Conservation (phyloP, 2,888 invertebrate species). For the Apamea crenata region DNA sequence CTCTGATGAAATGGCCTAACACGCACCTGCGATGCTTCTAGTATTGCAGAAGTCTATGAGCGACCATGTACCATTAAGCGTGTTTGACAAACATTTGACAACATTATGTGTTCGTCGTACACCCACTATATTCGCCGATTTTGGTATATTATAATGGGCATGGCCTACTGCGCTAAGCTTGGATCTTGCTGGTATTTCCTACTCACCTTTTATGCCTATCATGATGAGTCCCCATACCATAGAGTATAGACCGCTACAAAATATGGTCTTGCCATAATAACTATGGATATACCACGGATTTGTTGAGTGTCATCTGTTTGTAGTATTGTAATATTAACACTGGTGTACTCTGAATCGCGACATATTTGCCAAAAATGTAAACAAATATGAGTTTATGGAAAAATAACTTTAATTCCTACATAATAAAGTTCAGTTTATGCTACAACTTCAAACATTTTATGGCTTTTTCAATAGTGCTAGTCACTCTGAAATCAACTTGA, state of each 20-base stretch:
- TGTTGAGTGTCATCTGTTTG: neutral
- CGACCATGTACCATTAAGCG: neutral
- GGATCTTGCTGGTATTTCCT: neutral
- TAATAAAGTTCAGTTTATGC: too few relatives aligned
- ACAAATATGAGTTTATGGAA: too few relatives aligned
- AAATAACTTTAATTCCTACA: too few relatives aligned
- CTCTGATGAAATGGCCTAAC: neutral
- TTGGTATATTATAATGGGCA: conserved; percentile 20
- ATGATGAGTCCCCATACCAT: neutral
- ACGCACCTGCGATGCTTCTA: too few relatives aligned
- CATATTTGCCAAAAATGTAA: too few relatives aligned
- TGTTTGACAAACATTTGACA: neutral
- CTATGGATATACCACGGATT: neutral
- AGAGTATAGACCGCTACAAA: neutral
- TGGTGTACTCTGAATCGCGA: too few relatives aligned
- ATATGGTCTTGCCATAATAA: neutral
- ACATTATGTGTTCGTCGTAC: neutral
- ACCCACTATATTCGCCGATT: conserved; percentile 16
- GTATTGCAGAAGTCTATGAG: neutral
- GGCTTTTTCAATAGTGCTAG: too few relatives aligned
- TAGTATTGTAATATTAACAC: neutral
- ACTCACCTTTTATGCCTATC: conserved; percentile 13
- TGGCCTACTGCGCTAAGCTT: neutral
- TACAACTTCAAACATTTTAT: too few relatives aligned
- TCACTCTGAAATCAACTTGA: too few relatives aligned